A percentile compares a stretch with the other conserved stretches of the same genome.
These are phyloP conservation scores for Linyphia triangularis DNA, from an alignment of 2,888 invertebrate genomes.

Conservation along the genomic window DNA sequence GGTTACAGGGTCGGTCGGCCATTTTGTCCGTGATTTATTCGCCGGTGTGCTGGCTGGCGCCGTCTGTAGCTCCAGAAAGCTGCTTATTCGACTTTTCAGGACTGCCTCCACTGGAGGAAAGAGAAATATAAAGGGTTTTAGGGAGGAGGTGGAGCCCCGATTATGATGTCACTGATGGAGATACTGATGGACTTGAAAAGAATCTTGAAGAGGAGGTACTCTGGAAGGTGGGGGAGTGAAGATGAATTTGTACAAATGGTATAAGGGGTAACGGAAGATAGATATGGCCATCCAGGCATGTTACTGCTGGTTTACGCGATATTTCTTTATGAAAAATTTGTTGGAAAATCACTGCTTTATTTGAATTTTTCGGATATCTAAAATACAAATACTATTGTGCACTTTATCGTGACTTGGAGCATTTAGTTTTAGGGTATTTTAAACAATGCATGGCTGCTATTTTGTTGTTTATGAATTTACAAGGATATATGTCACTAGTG, in stretches of 20 bases:
- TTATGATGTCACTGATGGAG: slow-evolving; percentile 59
- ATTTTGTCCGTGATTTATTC: slow-evolving; percentile 64
- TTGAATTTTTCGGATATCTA: no score
- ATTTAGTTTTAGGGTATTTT: no score
- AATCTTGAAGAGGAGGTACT: not conserved
- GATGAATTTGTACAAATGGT: not conserved
- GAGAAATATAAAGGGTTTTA: slow-evolving; percentile 35
- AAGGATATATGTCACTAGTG: no score
- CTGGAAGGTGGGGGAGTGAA: not conserved
- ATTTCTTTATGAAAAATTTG: no score
- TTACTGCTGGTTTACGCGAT: no score
- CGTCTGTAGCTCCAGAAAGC: slow-evolving; percentile 53
- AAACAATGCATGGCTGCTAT: no score
- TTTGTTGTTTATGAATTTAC: no score
- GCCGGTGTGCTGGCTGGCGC: slow-evolving; percentile 59
- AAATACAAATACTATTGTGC: no score
- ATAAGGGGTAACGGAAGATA: no score
- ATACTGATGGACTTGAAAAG: slow-evolving; percentile 5
- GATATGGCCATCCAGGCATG: no score
- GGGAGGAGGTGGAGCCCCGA: not conserved
- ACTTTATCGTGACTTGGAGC: no score
- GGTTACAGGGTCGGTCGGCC: slow-evolving; percentile 37
- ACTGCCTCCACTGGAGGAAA: not conserved
- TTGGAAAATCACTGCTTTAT: no score
- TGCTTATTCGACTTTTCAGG: slow-evolving; percentile 30